Percentiles rank a stretch among this genome's conserved stretches.
These are phyloP conservation scores for Hermaeophaga mercurialis DNA, from an alignment of 2,888 invertebrate genomes.

Conservation along the genomic window DNA sequence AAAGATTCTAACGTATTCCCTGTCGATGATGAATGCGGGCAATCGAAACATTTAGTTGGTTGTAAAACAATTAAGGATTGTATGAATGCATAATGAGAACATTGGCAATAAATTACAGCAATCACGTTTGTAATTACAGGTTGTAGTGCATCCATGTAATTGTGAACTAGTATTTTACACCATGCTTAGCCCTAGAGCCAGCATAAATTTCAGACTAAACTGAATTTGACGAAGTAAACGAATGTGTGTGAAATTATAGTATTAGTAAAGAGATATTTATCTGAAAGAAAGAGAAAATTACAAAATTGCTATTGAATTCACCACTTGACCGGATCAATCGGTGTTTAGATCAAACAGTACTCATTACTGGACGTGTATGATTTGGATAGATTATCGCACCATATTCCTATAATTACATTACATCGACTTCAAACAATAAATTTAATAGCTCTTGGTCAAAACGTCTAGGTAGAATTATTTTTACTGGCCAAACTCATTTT, in stretches of 20 bases:
- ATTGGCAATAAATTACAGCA: slow-evolving; percentile 46
- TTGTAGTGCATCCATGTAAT: slow-evolving; percentile 46
- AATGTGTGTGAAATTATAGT: slow-evolving; percentile 10
- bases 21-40: slow-evolving; percentile 17
- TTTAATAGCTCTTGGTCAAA: no score
- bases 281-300: slow-evolving; percentile 10
- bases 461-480: no score
- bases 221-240: slow-evolving; percentile 29
- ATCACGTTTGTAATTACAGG: slow-evolving; percentile 46
- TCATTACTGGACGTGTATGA: slow-evolving; percentile 4
- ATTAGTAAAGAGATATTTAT: slow-evolving; percentile 12
- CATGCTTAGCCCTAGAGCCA: slow-evolving; percentile 35
- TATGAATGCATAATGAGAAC: slow-evolving; percentile 48
- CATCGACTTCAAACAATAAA: no score
- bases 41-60: slow-evolving; percentile 25
- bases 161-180: slow-evolving; percentile 45
- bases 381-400: slow-evolving; percentile 6
- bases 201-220: slow-evolving; percentile 33
- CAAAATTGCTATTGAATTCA: slow-evolving; percentile 11
- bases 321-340: slow-evolving; percentile 8
- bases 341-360: not conserved
- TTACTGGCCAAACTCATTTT: no score
- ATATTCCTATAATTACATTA: not conserved
- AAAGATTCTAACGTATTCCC: not conserved
- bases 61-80: slow-evolving; percentile 46